These are phyloP conservation scores for Anseranas semipalmata DNA, from an alignment of 2,113 vertebrate genomes.

Conservation along the genomic window DNA sequence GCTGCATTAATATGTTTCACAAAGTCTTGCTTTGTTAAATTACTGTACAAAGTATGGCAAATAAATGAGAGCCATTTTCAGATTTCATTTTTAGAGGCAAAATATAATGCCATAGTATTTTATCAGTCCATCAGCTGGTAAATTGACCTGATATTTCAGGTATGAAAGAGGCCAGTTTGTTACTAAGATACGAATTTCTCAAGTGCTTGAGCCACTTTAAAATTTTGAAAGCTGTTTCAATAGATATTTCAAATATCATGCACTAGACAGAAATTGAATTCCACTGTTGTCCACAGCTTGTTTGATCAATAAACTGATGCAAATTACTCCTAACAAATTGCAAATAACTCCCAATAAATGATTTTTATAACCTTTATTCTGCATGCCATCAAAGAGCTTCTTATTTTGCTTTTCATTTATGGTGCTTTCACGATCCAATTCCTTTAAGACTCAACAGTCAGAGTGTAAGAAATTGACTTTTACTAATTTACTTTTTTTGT, in stretches of 20 bases:
- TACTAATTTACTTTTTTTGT: constrained; percentile 39
- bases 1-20: not conserved
- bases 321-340: constrained; percentile 51
- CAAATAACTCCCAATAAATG: constrained; percentile 31
- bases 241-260: not conserved
- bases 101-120: not conserved
- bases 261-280: constrained; percentile 8
- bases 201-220: constrained; percentile 9
- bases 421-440: not conserved
- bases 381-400: not conserved
- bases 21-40: not conserved
- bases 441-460: constrained; percentile 26
- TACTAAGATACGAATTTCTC: not conserved
- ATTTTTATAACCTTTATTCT: constrained; percentile 15
- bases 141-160: not conserved
- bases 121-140: not conserved
- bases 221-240: constrained; percentile 28
- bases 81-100: not conserved
- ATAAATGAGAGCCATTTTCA: not conserved
- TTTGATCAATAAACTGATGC: constrained; percentile 65
- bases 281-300: not conserved
- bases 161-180: not conserved
- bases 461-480: not conserved
- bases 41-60: not conserved
- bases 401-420: constrained; percentile 10